phyloP scores from a whole-genome alignment of 2,797 vertebrate genomes.

The Nannoperca australis region DNA sequence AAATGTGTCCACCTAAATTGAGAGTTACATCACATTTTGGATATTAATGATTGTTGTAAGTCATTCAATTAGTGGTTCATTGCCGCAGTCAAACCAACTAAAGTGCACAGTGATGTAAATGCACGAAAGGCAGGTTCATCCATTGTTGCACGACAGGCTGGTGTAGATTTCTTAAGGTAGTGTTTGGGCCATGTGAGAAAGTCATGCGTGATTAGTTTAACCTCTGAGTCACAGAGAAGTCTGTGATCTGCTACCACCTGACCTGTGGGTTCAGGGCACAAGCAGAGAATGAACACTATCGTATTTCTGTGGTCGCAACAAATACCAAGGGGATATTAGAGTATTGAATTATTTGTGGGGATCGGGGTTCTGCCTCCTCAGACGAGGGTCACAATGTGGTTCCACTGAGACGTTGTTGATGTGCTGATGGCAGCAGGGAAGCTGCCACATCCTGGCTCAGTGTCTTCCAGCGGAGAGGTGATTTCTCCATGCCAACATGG shows the following conservation, averaged over 20 bases:
- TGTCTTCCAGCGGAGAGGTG: background rate
- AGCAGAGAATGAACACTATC: slow-evolving; percentile 87
- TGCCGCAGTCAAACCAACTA: background rate
- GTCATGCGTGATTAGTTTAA: slow-evolving; percentile 84
- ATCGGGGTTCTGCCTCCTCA: slow-evolving; percentile 43
- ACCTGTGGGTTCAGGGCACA: slow-evolving; percentile 84
- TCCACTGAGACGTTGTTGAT: slow-evolving; percentile 64
- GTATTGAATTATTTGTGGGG: slow-evolving; percentile 82
- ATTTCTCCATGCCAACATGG: slow-evolving; percentile 10
- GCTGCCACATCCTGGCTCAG: slow-evolving; percentile 22
- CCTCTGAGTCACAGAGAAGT: slow-evolving; percentile 78
- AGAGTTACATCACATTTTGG: slow-evolving; percentile 1
- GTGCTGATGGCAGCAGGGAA: slow-evolving; percentile 57
- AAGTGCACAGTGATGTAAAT: slow-evolving; percentile 15
- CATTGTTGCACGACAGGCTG: slow-evolving; percentile 63
- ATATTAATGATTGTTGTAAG: background rate
- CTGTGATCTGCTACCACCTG: slow-evolving; percentile 87
- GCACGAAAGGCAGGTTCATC: slow-evolving; percentile 66
- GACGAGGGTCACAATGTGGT: slow-evolving; percentile 61
- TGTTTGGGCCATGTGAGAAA: slow-evolving; percentile 76
- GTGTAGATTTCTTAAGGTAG: slow-evolving; percentile 71
- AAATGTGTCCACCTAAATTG: background rate
- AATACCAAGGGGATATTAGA: slow-evolving; percentile 78
- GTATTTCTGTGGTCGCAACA: slow-evolving; percentile 81
- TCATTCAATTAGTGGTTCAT: background rate